Evolutionary conservation across 2,113 vertebrate species (phyloP), one percentile per base, ranked within the genome.

Genomic region (Coryphaenoides rupestris): DNA sequence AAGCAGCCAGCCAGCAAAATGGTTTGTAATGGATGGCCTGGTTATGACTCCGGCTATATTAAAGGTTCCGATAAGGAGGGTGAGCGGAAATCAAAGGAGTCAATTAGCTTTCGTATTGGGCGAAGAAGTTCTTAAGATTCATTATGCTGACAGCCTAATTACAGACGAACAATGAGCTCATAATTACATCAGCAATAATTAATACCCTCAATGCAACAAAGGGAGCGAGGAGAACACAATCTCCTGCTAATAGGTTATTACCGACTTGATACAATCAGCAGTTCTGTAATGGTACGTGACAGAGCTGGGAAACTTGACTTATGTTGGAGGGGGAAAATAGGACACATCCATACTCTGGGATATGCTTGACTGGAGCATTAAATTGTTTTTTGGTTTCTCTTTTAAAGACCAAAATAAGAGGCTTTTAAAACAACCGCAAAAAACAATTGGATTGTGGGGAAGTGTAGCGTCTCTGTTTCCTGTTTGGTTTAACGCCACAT

Each of bases 161-260:
- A 81, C 59, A 77, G 57, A 71, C 69, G 55, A 86, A 87, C 81
- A 89, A 84, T 76, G 60, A 60, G 62, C 64, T 75, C 84, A 86
- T 89, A 88, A 90, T 90, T 87, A 81, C 79, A 83, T 78, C 65
- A 68, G 66, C 68, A 86, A 82, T 84, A 86, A 89, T 89, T 78
- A 86, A 89, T 86, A 79, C 65, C 66, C 47, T 81, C 77, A 81
- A 65, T 82, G 62, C 74, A 66, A 86, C 83, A 78, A 88, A 78
- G 74, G 69, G 59, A 75, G 61, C 4, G n/a, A 56, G 68, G 76
- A 80, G 75, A 82, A 82, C 64, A 74, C 71, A 83, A 55, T 84
- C 74, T 70, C 80, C 66, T 19, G 66, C 77, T 80, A 86, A 81
- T 83, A 76, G 77, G 66, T 65, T 78, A 82, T 83, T 82, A 83